Evolutionary conservation across 2,797 vertebrate genomes (phyloP).

Genomic region (Acomys russatus): DNA sequence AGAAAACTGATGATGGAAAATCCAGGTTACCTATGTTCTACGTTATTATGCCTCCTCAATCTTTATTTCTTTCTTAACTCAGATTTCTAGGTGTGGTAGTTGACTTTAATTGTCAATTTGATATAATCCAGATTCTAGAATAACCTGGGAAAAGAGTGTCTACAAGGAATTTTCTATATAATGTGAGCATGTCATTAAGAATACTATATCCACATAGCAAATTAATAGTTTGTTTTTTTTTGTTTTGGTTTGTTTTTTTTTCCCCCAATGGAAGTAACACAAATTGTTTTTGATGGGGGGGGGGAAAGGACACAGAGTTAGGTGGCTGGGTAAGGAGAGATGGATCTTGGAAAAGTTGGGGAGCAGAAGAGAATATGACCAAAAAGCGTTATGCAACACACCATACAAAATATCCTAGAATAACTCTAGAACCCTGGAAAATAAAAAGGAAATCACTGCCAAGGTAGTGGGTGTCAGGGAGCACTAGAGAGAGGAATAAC

Average conservation of each 20-base stretch:
- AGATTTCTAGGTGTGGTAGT: not conserved
- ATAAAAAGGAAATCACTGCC: not conserved
- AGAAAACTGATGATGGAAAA: constrained; percentile 39
- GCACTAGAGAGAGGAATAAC: not conserved
- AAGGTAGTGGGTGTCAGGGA: not conserved
- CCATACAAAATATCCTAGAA: not conserved
- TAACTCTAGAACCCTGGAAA: not conserved
- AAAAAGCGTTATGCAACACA: not conserved
- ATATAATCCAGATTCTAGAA: not conserved
- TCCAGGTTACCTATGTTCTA: constrained; percentile 27
- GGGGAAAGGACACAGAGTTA: not conserved
- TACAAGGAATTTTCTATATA: not conserved
- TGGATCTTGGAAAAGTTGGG: not conserved
- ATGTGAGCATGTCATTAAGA: not conserved
- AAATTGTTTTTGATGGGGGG: not conserved
- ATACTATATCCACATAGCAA: no score
- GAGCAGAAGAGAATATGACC: not conserved
- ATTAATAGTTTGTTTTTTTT: not conserved
- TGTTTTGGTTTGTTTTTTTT: no score
- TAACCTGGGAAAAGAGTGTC: not conserved
- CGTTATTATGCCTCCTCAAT: not conserved
- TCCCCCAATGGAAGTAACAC: not conserved
- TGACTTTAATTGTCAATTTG: not conserved
- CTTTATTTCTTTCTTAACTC: constrained; percentile 59
- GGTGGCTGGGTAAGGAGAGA: not conserved